These are phyloP conservation scores for Tamandua tetradactyla DNA, from an alignment of 2,797 vertebrate species.

Conservation along the genomic window DNA sequence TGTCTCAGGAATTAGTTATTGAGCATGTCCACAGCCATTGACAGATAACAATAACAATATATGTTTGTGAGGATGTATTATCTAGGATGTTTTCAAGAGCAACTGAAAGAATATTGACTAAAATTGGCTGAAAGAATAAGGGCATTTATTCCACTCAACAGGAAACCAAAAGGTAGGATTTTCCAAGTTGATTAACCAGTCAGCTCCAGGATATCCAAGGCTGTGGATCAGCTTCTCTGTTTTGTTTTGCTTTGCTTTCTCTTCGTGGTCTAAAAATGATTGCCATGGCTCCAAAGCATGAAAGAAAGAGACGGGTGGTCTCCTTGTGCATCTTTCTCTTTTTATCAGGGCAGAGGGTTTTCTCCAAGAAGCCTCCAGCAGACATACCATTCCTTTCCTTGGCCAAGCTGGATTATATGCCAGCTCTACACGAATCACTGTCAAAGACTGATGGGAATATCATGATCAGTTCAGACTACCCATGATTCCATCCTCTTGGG, in stretches of 20 bases:
- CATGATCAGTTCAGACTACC: background rate
- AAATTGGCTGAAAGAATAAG: background rate
- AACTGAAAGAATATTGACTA: background rate
- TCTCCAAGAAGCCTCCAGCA: background rate
- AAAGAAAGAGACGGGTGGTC: background rate
- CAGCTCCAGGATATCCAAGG: background rate
- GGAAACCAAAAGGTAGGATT: background rate
- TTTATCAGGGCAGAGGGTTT: background rate
- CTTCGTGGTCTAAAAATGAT: background rate
- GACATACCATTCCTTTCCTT: background rate
- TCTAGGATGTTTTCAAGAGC: background rate
- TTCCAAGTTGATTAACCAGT: background rate
- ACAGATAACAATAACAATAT: background rate
- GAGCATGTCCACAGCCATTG: too few relatives aligned
- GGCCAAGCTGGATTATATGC: background rate
- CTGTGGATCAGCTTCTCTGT: background rate
- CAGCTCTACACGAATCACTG: background rate
- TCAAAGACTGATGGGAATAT: background rate
- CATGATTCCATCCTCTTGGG: background rate
- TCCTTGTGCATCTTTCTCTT: background rate
- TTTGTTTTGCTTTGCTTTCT: background rate
- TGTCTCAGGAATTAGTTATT: too few relatives aligned
- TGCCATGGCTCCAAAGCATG: background rate
- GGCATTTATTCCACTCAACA: background rate
- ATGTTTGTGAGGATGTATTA: background rate